Conservation (phyloP, 2,797 vertebrate species). For the Danio tinwini region DNA sequence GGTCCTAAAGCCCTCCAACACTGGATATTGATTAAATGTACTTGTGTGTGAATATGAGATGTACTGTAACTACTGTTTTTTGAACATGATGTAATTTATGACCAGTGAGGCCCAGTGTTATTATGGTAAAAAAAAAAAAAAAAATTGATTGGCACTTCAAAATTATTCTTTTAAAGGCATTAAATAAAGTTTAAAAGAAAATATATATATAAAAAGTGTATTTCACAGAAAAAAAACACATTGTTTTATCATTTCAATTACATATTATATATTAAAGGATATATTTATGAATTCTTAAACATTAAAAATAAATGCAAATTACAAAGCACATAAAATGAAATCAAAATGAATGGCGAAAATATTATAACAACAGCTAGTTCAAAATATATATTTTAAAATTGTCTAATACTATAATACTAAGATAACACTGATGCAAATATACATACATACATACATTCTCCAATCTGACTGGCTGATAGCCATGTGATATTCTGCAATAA, state of each 20-base stretch:
- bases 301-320: background rate
- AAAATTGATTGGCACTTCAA: too few relatives aligned
- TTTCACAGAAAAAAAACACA: too few relatives aligned
- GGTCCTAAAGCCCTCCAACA: slow-evolving; percentile 88
- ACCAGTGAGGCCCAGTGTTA: background rate
- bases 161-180: too few relatives aligned
- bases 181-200: too few relatives aligned
- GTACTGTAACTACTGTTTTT: background rate
- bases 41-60: background rate
- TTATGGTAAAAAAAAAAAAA: background rate
- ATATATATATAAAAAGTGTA: too few relatives aligned
- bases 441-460: too few relatives aligned
- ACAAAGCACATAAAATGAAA: background rate
- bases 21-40: slow-evolving; percentile 38
- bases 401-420: background rate
- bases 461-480: too few relatives aligned
- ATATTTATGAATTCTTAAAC: too few relatives aligned
- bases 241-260: too few relatives aligned
- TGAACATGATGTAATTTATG: too few relatives aligned
- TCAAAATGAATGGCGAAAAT: background rate
- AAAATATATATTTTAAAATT: background rate
- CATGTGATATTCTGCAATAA: too few relatives aligned
- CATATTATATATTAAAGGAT: too few relatives aligned
- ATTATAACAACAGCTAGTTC: background rate
- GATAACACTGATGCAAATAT: background rate